These are phyloP conservation scores for Temnothorax rugatulus DNA, from an alignment of 2,888 invertebrate genomes.

Conservation along the genomic window DNA sequence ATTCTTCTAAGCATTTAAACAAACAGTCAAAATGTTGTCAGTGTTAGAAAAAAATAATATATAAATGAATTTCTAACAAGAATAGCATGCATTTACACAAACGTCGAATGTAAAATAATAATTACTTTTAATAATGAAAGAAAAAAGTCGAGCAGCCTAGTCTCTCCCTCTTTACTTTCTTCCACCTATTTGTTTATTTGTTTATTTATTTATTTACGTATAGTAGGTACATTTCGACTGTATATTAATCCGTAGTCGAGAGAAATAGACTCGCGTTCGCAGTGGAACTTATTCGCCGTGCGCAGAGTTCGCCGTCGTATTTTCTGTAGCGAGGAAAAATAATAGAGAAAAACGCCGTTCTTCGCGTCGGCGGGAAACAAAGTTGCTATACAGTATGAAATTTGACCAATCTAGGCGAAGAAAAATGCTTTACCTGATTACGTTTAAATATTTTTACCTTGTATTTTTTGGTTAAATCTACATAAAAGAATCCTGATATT, in stretches of 20 bases:
- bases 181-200: slow-evolving; percentile 65
- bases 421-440: slow-evolving; percentile 31
- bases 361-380: slow-evolving; percentile 19
- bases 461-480: background rate
- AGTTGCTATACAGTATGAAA: slow-evolving; percentile 30
- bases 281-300: slow-evolving; percentile 49
- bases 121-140: slow-evolving; percentile 15
- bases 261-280: slow-evolving; percentile 57
- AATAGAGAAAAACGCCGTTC: slow-evolving; percentile 37
- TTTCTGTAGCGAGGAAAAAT: slow-evolving; percentile 32
- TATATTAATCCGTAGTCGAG: slow-evolving; percentile 59
- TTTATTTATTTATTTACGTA: slow-evolving; percentile 71
- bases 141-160: slow-evolving; percentile 41
- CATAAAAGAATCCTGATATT: background rate
- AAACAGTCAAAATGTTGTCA: background rate
- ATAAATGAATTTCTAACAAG: slow-evolving; percentile 25
- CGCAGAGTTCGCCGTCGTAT: slow-evolving; percentile 39
- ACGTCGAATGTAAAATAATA: slow-evolving; percentile 12
- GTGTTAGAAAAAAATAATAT: background rate
- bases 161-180: slow-evolving; percentile 34
- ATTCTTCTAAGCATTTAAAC: background rate
- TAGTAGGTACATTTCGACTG: slow-evolving; percentile 70
- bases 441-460: slow-evolving; percentile 5
- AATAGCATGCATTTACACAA: slow-evolving; percentile 12
- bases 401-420: slow-evolving; percentile 20